Conservation (phyloP, 2,888 invertebrate species). For the Leucophenga maculata region DNA sequence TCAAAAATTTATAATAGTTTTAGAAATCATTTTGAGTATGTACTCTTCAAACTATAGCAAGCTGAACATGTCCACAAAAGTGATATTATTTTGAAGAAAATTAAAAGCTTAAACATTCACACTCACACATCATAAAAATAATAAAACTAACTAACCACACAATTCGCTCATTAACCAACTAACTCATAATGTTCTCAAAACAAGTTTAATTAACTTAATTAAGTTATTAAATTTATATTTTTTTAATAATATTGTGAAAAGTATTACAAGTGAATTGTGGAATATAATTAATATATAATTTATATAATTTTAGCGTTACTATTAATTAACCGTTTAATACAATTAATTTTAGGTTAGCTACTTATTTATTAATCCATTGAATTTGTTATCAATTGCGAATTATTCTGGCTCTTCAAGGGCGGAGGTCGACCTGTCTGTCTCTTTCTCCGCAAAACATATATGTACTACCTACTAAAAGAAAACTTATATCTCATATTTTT, state of each 20-base stretch:
- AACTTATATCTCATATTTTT: conserved; percentile 6
- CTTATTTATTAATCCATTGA: too few species aligned
- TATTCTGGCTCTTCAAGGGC: too few species aligned
- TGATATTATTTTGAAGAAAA: conserved; percentile 64
- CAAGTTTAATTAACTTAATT: conserved; percentile 33
- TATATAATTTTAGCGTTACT: not conserved
- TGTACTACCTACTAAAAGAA: not conserved
- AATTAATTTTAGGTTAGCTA: too few species aligned
- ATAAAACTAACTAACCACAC: conserved; percentile 1
- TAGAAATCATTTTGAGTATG: not conserved
- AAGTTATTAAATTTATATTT: conserved; percentile 30
- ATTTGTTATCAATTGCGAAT: too few species aligned
- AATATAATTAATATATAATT: not conserved
- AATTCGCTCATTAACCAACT: not conserved
- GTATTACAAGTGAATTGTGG: not conserved
- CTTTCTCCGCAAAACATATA: not conserved
- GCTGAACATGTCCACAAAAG: conserved; percentile 40
- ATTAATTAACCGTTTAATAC: not conserved
- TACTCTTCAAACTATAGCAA: conserved; percentile 17
- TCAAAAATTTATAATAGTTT: not conserved
- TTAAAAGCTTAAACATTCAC: conserved; percentile 53
- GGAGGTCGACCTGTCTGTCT: too few species aligned
- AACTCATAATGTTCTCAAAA: conserved; percentile 28
- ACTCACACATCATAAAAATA: conserved; percentile 27
- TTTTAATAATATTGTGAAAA: conserved; percentile 1